These are phyloP conservation scores for Hylaea fasciaria DNA, from an alignment of 2,888 invertebrate species.

Conservation along the genomic window DNA sequence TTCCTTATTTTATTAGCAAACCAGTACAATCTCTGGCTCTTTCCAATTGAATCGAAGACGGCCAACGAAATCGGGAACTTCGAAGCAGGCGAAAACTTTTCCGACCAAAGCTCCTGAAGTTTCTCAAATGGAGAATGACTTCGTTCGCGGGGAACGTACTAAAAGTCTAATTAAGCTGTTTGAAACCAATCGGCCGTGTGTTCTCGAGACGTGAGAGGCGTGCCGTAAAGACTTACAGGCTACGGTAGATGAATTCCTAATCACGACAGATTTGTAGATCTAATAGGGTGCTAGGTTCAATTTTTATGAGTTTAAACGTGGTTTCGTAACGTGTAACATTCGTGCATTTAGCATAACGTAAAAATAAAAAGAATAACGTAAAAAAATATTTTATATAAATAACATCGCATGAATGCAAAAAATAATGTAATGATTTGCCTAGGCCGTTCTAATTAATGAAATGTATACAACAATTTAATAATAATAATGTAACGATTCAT, in stretches of 20 bases:
- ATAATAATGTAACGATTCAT: no score
- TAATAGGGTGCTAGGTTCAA: no score
- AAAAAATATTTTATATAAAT: no score
- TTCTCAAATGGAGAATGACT: conserved; percentile 30
- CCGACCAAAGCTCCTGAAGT: conserved; percentile 16
- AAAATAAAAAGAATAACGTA: no score
- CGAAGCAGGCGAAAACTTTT: conserved; percentile 16
- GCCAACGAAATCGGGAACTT: conserved; percentile 13
- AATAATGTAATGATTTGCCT: no score
- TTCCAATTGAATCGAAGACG: conserved; percentile 4
- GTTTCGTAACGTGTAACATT: no score
- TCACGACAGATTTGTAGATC: no score
- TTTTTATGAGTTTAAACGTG: no score
- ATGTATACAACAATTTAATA: no score
- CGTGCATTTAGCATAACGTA: no score
- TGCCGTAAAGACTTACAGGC: conserved; percentile 5
- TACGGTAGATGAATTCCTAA: conserved; percentile 12
- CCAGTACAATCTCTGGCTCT: neutral
- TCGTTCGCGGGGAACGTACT: conserved; percentile 26
- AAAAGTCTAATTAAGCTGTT: conserved; percentile 34
- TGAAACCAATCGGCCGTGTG: conserved; percentile 31
- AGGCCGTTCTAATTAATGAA: no score
- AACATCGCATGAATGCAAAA: no score
- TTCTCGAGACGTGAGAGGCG: conserved; percentile 26
- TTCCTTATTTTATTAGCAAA: neutral